phyloP scores from a whole-genome alignment of 2,797 vertebrate species.

The Heterohyrax brucei region DNA sequence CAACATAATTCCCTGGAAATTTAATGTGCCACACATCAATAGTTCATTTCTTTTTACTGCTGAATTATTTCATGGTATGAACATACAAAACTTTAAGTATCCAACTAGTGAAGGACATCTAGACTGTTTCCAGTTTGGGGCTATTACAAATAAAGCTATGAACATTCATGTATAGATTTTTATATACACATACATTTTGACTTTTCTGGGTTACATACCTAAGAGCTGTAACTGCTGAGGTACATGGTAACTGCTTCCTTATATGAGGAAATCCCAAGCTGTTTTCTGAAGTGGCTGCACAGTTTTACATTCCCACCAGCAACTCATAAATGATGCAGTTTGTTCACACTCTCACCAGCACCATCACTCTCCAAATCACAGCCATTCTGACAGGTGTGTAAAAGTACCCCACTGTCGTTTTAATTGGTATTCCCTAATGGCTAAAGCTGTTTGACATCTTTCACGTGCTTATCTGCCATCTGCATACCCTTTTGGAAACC shows the following conservation, averaged over 20 bases:
- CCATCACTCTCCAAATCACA: not conserved
- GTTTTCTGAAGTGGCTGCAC: not conserved
- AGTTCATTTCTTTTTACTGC: not conserved
- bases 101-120: not conserved
- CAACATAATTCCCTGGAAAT: not conserved
- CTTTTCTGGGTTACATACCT: not conserved
- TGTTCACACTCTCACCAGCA: not conserved
- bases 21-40: slow-evolving; percentile 21
- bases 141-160: slow-evolving; percentile 31
- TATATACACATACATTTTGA: not conserved
- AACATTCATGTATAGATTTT: not conserved
- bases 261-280: not conserved
- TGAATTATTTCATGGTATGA: no score
- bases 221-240: not conserved
- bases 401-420: not conserved
- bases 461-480: not conserved
- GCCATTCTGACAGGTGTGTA: slow-evolving; percentile 24
- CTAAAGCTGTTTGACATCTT: not conserved
- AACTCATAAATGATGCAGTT: not conserved
- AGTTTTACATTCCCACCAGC: slow-evolving; percentile 29
- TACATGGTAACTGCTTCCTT: not conserved
- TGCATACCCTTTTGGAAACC: not conserved
- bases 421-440: slow-evolving; percentile 37
- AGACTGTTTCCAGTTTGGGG: not conserved
- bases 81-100: no score